phyloP scores from a whole-genome alignment of 2,888 invertebrate species.

The Aelia acuminata region DNA sequence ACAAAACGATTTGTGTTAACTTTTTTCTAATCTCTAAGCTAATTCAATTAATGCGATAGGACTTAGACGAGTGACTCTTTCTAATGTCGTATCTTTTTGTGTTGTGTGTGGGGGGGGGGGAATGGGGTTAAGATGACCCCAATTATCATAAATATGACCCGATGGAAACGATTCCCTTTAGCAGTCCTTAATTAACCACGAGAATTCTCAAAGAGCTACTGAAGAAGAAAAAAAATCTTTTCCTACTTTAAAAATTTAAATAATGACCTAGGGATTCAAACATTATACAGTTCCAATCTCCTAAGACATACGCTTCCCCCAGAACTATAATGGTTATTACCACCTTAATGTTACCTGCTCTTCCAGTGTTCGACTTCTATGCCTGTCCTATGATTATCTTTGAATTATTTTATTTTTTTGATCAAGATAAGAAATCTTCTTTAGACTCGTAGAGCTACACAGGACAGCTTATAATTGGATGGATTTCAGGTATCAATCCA shows the following conservation, averaged over 20 bases:
- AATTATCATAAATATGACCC: constrained; percentile 3
- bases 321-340: background rate
- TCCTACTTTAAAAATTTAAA: constrained; percentile 50
- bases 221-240: background rate
- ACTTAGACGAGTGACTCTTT: background rate
- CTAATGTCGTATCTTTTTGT: background rate
- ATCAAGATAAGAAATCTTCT: background rate
- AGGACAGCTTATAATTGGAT: background rate
- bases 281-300: background rate
- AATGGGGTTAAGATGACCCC: background rate
- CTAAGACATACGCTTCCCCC: background rate
- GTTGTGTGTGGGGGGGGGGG: background rate
- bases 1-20: constrained; percentile 33
- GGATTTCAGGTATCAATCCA: background rate
- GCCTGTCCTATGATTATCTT: background rate
- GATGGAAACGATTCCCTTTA: background rate
- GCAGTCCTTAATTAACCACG: constrained; percentile 19
- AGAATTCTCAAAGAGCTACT: constrained; percentile 31
- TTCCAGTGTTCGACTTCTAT: background rate
- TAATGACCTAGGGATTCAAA: constrained; percentile 47
- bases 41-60: constrained; percentile 8
- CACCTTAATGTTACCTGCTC: background rate
- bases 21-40: background rate
- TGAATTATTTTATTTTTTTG: background rate
- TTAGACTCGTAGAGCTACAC: background rate